Base-by-base conservation (phyloP, 1,140 invertebrate species). In the Chrysoperla carnea region DNA sequence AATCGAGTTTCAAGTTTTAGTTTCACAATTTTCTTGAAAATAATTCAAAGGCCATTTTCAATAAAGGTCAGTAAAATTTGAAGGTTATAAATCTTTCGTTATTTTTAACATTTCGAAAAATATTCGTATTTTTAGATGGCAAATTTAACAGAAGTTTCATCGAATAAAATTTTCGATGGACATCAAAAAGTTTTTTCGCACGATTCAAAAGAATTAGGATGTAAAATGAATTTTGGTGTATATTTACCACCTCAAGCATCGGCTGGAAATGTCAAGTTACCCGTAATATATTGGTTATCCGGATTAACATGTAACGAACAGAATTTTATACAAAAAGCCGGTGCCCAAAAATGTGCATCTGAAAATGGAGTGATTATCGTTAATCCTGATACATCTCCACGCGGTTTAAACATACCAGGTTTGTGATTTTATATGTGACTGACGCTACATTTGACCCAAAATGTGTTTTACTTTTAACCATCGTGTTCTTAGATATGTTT, bases 321-420 rank as follows among this genome's bases (percentile, higher is more conserved):
- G 53, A 99, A 99, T 68, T 96, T 97, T 58, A 84, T 96, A 39
- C 78, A 86, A 40, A 99, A 99, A 68, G 76, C 90, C 39, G 93
- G 92, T 31, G 81, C 84, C 48, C 95, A 99, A 67, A 73, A 73
- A 51, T 72, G 69, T 62, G 92, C 92, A 39, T 69, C 85, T 17
- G 66, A 92, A 57, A 66, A 86, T 58, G 78, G 80, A 9, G 61
- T 95, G 1, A 76, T 91, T 48, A 73, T 97, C 36, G 83, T 99
- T 2, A 78, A 79, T 49, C 92, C 94, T 6, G 95, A 99, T 57
- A 99, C 95, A 0, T 97, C 92, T 56, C 95, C 95, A 6, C 71
- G 92, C 51, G 87, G 84, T 8, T 71, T 83, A 11, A 81, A 87
- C 53, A 78, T 99, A 47, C 76, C 82, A 43, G n/a, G n/a, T n/a